Conservation (phyloP, 1,140 invertebrate species). For the Ganaspis sp. region DNA sequence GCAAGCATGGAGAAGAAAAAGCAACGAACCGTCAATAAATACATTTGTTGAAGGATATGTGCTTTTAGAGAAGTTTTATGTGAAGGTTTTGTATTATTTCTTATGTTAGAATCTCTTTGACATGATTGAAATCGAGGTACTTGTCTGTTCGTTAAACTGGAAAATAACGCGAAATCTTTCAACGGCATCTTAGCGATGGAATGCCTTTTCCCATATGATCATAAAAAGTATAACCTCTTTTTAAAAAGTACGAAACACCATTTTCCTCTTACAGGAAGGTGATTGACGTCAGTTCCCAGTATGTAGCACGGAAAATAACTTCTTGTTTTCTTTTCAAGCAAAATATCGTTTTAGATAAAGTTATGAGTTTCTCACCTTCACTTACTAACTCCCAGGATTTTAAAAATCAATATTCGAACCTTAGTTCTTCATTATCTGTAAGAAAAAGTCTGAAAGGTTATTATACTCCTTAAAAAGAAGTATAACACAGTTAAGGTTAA, state of each 20-base stretch:
- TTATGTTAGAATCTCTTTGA: not conserved
- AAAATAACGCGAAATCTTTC: constrained; percentile 20
- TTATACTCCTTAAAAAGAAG: not conserved
- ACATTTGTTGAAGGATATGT: too few species aligned
- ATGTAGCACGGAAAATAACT: not conserved
- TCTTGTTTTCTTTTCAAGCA: constrained; percentile 16
- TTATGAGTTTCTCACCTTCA: constrained; percentile 15
- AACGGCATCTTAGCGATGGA: not conserved
- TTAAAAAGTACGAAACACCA: constrained; percentile 19
- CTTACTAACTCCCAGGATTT: not conserved
- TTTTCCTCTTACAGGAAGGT: constrained; percentile 15
- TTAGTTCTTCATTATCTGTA: not conserved
- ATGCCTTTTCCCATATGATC: not conserved
- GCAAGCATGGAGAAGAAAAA: too few species aligned
- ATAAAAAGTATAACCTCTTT: constrained; percentile 24
- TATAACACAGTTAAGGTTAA: not conserved
- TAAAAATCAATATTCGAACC: constrained; percentile 3
- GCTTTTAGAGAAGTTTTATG: not conserved
- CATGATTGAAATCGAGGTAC: constrained; percentile 22
- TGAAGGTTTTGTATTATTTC: not conserved
- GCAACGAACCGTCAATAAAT: too few species aligned
- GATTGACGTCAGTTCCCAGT: constrained; percentile 15
- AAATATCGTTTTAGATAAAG: constrained; percentile 10
- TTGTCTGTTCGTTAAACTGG: constrained; percentile 27
- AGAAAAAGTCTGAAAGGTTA: not conserved